phyloP scores from a whole-genome alignment of 1,140 invertebrate genomes.

The Rhagoletis pomonella region DNA sequence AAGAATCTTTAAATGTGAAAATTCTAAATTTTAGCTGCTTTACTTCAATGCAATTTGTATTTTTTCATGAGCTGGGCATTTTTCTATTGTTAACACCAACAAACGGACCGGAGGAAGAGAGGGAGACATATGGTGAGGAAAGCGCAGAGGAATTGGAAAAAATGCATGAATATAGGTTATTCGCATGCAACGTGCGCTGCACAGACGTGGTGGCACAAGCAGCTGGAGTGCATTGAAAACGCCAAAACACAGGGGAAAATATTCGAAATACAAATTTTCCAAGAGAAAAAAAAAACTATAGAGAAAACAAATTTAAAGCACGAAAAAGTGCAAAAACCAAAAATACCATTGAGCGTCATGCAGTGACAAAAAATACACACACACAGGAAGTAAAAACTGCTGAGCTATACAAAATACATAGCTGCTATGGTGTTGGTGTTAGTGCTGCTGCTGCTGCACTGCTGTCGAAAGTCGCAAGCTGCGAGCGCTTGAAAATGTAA shows the following conservation, averaged over 20 bases:
- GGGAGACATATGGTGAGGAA: neutral
- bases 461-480: slow-evolving; percentile 45
- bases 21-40: slow-evolving; percentile 41
- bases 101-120: neutral
- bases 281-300: neutral
- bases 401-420: neutral
- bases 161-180: neutral
- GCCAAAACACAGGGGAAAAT: neutral
- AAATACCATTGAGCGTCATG: slow-evolving; percentile 36
- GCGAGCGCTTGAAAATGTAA: slow-evolving; percentile 44
- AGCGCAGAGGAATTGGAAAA: neutral
- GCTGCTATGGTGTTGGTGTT: neutral
- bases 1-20: slow-evolving; percentile 39
- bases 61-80: slow-evolving; percentile 29
- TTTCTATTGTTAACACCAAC: slow-evolving; percentile 25
- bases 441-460: neutral
- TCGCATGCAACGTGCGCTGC: slow-evolving; percentile 18
- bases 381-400: slow-evolving; percentile 15
- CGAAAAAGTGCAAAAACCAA: slow-evolving; percentile 34
- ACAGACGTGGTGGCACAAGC: neutral
- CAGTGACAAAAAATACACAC: neutral
- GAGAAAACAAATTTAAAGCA: neutral
- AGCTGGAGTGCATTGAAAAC: slow-evolving; percentile 37
- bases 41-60: slow-evolving; percentile 52
- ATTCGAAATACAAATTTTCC: slow-evolving; percentile 23